Percentiles rank a stretch among this genome's conserved stretches.
phyloP scores from a whole-genome alignment of 2,113 vertebrate species.

The Sinocyclocheilus anshuiensis region DNA sequence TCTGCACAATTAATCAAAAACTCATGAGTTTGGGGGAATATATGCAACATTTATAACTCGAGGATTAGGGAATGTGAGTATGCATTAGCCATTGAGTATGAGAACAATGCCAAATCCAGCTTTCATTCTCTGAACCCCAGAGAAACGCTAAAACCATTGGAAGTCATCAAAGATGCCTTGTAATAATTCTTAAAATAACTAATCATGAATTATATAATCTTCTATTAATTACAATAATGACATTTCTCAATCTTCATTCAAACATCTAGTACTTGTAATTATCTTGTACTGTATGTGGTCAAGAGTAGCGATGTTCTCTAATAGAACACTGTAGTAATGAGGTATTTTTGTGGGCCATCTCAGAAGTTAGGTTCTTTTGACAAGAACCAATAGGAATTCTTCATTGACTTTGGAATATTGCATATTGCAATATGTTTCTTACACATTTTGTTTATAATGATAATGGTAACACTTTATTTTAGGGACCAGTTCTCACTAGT shows the following conservation, averaged over 20 bases:
- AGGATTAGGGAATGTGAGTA: conserved; percentile 54
- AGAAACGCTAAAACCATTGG: background rate
- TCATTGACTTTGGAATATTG: background rate
- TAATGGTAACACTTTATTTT: background rate
- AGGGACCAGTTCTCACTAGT: background rate
- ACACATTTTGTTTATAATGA: background rate
- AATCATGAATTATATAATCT: conserved; percentile 16
- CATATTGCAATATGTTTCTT: background rate
- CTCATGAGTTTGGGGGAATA: conserved; percentile 44
- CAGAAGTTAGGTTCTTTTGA: too few relatives aligned
- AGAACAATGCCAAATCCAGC: conserved; percentile 68
- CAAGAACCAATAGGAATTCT: too few relatives aligned
- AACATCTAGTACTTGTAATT: conserved; percentile 6
- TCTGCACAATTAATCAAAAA: conserved; percentile 67
- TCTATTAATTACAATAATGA: conserved; percentile 19
- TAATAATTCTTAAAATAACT: background rate
- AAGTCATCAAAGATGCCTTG: conserved; percentile 3
- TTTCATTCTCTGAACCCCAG: conserved; percentile 52
- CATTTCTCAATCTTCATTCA: conserved; percentile 15
- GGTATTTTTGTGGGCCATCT: too few relatives aligned
- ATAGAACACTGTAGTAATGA: too few relatives aligned
- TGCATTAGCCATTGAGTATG: conserved; percentile 43
- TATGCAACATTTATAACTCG: conserved; percentile 68
- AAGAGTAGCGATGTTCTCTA: too few relatives aligned
- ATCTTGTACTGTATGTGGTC: background rate